A percentile compares a stretch with the other conserved stretches of the same genome.
Conservation (phyloP, 2,888 invertebrate species). For the Dione vanillae region DNA sequence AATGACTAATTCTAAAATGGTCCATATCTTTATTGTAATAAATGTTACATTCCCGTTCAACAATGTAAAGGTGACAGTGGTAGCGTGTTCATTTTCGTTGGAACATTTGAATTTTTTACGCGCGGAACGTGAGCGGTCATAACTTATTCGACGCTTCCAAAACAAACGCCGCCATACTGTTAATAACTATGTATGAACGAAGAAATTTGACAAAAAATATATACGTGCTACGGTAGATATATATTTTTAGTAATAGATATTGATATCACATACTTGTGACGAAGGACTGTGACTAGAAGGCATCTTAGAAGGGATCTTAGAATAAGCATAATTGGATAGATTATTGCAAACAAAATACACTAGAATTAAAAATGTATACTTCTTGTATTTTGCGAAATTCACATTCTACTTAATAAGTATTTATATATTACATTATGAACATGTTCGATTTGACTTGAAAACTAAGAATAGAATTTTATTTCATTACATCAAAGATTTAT, state of each 20-base stretch:
- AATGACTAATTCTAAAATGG: not conserved
- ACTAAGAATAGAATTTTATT: too few species aligned
- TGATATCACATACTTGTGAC: not conserved
- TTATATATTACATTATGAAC: too few species aligned
- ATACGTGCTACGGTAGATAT: not conserved
- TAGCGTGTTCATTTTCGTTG: slow-evolving; percentile 20
- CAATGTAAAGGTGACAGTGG: not conserved
- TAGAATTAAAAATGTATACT: too few species aligned
- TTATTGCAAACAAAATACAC: too few species aligned
- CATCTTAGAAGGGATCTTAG: too few species aligned
- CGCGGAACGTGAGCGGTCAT: slow-evolving; percentile 37
- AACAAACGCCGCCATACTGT: slow-evolving; percentile 20
- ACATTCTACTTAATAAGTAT: too few species aligned
- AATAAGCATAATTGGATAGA: too few species aligned
- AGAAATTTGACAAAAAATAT: too few species aligned
- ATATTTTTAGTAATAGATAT: not conserved
- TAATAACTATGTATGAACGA: not conserved
- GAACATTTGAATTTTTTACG: slow-evolving; percentile 35
- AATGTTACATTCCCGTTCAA: not conserved
- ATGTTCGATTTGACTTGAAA: too few species aligned
- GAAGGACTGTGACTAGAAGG: too few species aligned
- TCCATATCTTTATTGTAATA: not conserved
- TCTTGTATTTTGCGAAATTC: too few species aligned
- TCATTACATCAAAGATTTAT: too few species aligned
- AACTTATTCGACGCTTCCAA: slow-evolving; percentile 30